A percentile compares a stretch with the other conserved stretches of the same genome.
Conservation (phyloP, 2,888 invertebrate genomes). For the Tiphia femorata region DNA sequence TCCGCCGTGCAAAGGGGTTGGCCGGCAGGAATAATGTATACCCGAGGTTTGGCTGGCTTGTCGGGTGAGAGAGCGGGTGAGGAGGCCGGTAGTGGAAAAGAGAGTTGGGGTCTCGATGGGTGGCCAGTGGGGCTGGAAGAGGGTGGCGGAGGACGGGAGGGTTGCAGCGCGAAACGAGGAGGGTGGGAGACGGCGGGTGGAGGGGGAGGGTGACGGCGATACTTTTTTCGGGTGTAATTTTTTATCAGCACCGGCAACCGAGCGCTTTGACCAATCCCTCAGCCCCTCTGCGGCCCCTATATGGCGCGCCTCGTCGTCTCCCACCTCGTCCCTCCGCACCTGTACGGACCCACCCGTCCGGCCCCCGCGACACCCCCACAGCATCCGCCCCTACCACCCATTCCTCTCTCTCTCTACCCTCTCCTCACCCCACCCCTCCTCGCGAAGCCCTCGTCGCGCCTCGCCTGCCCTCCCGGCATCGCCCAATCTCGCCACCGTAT, state of each 20-base stretch:
- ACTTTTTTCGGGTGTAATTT: constrained; percentile 63
- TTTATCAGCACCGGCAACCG: constrained; percentile 61
- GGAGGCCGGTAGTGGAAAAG: constrained; percentile 14
- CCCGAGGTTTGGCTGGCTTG: constrained; percentile 55
- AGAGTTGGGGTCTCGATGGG: constrained; percentile 24
- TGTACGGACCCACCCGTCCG: constrained; percentile 32
- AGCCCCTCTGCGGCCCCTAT: constrained; percentile 39
- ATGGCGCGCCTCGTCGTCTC: constrained; percentile 36
- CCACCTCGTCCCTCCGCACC: constrained; percentile 30
- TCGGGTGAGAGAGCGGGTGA: constrained; percentile 35
- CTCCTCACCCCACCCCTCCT: constrained; percentile 24
- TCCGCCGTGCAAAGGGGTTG: constrained; percentile 49
- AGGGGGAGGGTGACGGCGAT: constrained; percentile 47
- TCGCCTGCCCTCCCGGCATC: constrained; percentile 43
- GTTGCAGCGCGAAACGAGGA: neutral
- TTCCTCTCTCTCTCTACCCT: constrained; percentile 17
- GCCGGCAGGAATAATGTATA: constrained; percentile 60
- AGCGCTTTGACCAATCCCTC: constrained; percentile 62
- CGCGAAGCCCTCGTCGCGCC: constrained; percentile 18
- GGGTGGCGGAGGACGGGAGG: constrained; percentile 11
- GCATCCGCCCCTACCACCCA: constrained; percentile 24
- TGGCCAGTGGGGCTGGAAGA: constrained; percentile 27
- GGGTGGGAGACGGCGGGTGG: constrained; percentile 20
- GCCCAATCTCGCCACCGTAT: constrained; percentile 65
- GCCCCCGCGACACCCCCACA: constrained; percentile 27